A percentile compares a stretch with the other conserved stretches of the same genome.
Evolutionary conservation across 2,888 invertebrate genomes (phyloP).

Genomic region (Polyommatus iphigenia): DNA sequence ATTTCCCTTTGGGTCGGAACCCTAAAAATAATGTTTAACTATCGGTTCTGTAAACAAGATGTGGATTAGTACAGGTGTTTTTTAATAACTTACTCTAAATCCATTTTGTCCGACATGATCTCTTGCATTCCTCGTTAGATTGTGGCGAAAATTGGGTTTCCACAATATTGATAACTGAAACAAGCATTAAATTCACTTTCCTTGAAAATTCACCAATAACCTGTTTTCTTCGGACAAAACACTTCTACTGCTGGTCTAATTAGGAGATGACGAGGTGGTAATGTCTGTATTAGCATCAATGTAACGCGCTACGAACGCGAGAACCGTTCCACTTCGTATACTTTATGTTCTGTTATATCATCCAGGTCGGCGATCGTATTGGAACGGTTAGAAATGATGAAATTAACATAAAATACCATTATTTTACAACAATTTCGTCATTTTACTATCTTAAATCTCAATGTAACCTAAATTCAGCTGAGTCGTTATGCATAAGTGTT

Average conservation of each 20-base stretch:
- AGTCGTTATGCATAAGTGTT: not conserved
- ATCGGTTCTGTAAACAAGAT: no score
- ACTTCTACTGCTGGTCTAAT: not conserved
- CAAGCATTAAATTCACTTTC: constrained; percentile 37
- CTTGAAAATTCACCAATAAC: not conserved
- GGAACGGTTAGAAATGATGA: not conserved
- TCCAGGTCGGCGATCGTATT: constrained; percentile 1
- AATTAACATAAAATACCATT: constrained; percentile 16
- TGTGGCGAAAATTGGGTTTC: constrained; percentile 45
- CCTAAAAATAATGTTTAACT: no score
- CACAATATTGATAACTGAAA: constrained; percentile 54
- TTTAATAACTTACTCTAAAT: constrained; percentile 56
- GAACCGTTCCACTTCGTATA: not conserved
- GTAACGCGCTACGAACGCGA: not conserved
- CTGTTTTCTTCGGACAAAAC: not conserved
- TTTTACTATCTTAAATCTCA: not conserved
- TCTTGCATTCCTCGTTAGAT: constrained; percentile 47
- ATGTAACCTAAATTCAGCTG: not conserved
- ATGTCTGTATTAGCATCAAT: not conserved
- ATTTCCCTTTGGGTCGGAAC: no score
- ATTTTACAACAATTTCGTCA: constrained; percentile 16
- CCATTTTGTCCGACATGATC: constrained; percentile 50
- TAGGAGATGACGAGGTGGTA: not conserved
- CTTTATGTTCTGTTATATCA: constrained; percentile 13
- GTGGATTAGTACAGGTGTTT: no score